Base-by-base conservation (phyloP, 1,140 invertebrate genomes). In the Papilio polytes region DNA sequence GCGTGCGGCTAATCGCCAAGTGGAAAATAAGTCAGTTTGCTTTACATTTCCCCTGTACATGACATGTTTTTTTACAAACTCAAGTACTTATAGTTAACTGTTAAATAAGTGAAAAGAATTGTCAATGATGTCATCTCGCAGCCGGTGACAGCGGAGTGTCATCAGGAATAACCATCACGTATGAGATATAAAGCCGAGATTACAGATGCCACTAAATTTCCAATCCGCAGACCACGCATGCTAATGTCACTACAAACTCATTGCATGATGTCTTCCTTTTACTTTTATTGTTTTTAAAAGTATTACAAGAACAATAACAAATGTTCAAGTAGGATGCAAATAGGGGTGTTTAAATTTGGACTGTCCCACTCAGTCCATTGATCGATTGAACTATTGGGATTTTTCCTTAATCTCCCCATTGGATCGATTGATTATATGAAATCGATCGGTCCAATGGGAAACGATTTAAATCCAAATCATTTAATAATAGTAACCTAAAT, bases 161-260 rank as follows among this genome's bases (percentile, higher is more conserved):
- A 63, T 63, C 59, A 63, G 22, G 59, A 9, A 63, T 63, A 63
- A 63, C 18, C 18, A 46, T 74, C 73, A 74, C 73, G 73, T 74
- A 13, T 44, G 18, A 44, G 73, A 74, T 74, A 74, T 74, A 74
- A 46, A 74, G 48, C 44, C 73, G n/a, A 46, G 73, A 74, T 74
- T 74, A 74, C 73, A 12, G 41, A 22, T 48, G 73, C 44, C 44
- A 74, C 73, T 46, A 74, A 74, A 74, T 74, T 74, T 74, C 15
- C 73, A 74, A 74, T 74, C 73, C 73, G 73, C 48, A 7, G 73
- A 26, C 20, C 6, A 7, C 7, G 59, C 59, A 63, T 63, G 59
- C 59, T 63, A 63, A 63, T 63, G 59, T 63, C 59, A 12, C 8
- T 63, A 26, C 22, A 59, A 56, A 56, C 53, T 63, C 22, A 9